Conservation (phyloP, 2,113 vertebrate species). For the Azemiops feae region DNA sequence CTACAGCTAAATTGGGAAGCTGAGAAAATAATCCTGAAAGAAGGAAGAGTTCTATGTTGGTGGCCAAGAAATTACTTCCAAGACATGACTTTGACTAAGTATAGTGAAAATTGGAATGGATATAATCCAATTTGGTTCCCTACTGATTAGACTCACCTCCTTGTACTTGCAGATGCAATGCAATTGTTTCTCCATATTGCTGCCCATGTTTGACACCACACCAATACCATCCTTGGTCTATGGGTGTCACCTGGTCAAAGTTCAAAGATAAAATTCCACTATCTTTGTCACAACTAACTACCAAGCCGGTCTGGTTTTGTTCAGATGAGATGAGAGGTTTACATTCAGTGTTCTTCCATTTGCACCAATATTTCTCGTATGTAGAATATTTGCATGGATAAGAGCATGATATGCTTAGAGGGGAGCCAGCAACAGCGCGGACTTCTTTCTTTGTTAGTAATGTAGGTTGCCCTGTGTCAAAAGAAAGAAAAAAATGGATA, state of each 20-base stretch:
- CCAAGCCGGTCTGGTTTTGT: accelerated
- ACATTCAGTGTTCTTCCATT: slow-evolving; percentile 55
- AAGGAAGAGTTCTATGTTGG: neutral
- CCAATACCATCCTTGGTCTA: slow-evolving; percentile 74
- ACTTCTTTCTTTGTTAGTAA: neutral
- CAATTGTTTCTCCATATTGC: slow-evolving; percentile 39
- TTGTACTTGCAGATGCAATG: slow-evolving; percentile 45
- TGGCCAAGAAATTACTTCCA: neutral
- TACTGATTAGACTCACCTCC: slow-evolving; percentile 23
- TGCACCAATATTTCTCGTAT: slow-evolving; percentile 75
- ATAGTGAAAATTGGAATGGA: neutral
- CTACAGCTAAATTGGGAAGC: neutral
- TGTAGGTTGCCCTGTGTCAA: slow-evolving; percentile 47
- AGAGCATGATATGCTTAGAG: slow-evolving; percentile 49
- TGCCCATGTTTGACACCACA: slow-evolving; percentile 61
- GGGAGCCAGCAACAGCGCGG: neutral
- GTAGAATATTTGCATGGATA: slow-evolving; percentile 63
- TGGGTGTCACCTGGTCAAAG: neutral
- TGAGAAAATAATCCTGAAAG: neutral
- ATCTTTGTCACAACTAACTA: neutral
- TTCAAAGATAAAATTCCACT: slow-evolving; percentile 31
- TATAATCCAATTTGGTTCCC: neutral
- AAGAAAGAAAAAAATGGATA: slow-evolving; percentile 3
- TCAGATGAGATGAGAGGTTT: neutral
- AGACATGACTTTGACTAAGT: neutral